phyloP scores from a whole-genome alignment of 2,888 invertebrate species.

The Scelioninae gen. 1 region DNA sequence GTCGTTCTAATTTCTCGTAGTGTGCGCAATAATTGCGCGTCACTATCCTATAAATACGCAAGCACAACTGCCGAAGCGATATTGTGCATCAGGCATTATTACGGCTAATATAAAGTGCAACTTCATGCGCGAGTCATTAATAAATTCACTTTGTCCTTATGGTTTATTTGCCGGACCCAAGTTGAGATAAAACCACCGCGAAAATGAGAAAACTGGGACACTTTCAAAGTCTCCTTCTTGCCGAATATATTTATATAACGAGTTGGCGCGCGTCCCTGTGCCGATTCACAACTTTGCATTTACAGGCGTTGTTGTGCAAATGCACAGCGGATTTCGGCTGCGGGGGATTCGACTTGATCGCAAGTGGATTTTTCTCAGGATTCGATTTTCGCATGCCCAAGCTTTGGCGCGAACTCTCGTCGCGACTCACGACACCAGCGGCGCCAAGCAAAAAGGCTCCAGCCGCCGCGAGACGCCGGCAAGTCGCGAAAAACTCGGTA shows the following conservation, averaged over 20 bases:
- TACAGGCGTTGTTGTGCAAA: constrained; percentile 65
- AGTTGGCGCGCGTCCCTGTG: constrained; percentile 50
- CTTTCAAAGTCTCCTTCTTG: constrained; percentile 34
- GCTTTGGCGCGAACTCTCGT: constrained; percentile 28
- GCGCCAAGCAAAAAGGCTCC: too few species aligned
- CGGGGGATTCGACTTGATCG: constrained; percentile 34
- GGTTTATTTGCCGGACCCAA: constrained; percentile 20
- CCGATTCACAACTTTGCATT: constrained; percentile 69
- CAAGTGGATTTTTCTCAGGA: background rate
- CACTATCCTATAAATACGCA: constrained; percentile 26
- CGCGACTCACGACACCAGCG: constrained; percentile 31
- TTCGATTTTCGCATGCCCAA: constrained; percentile 23
- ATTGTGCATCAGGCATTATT: constrained; percentile 15
- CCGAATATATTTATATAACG: constrained; percentile 57
- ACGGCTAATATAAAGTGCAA: constrained; percentile 20
- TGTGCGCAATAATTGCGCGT: constrained; percentile 24
- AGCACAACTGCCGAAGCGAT: constrained; percentile 13
- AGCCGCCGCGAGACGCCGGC: too few species aligned
- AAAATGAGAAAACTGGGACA: constrained; percentile 30
- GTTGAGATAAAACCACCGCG: background rate
- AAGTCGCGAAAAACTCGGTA: too few species aligned
- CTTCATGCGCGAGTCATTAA: constrained; percentile 36
- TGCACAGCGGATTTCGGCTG: constrained; percentile 47
- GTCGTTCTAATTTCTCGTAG: constrained; percentile 27
- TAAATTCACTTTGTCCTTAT: constrained; percentile 7